Base-by-base conservation (phyloP, 2,113 vertebrate species). In the Albula goreensis region DNA sequence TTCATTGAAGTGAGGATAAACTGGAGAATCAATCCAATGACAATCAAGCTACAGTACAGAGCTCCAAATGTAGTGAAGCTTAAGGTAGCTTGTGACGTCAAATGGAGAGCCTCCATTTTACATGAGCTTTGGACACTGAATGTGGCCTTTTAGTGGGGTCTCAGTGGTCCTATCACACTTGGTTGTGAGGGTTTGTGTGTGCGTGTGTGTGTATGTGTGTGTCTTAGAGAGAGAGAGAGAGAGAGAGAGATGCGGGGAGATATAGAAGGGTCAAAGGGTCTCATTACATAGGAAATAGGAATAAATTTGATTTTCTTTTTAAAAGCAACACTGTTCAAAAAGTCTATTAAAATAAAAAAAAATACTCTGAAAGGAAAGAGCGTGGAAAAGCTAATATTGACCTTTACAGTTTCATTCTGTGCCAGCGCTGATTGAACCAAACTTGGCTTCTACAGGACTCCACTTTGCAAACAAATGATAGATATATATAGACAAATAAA, bases 241-340 rank as follows among this genome's bases (percentile, higher is more conserved):
- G 15, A n/a, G 17, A 70, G 19, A 74, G 9, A 74, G n/a, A 74
- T 9, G 7, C 17, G 3, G 17, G 10, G 2, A n/a, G 9, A 74
- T 2, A 7, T 31, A 9, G 70, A n/a, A 2, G 22, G 7, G n/a
- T 10, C 70, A 74, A 74, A 74, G 70, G 63, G 70, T 74, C n/a
- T 74, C 25, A 19, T 79, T 49, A 50, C 41, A 79, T 12, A 79
- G 49, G 3, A 79, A 79, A 79, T 79, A 17, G 49, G 31, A 79
- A 79, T 79, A 79, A 8, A 79, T 74, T 74, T 74, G 17, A 74
- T 74, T 74, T 74, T 11, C 70, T 74, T 74, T 74, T 74, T 22
- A 49, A 79, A 50, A 48, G 50, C 17, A 79, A 79, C 31, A 15
- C 49, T 15, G 6, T 79, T 79, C 31, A 48, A 79, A 49, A 10